phyloP scores from a whole-genome alignment of 2,888 invertebrate genomes.

The Rhyacophila evoluta region DNA sequence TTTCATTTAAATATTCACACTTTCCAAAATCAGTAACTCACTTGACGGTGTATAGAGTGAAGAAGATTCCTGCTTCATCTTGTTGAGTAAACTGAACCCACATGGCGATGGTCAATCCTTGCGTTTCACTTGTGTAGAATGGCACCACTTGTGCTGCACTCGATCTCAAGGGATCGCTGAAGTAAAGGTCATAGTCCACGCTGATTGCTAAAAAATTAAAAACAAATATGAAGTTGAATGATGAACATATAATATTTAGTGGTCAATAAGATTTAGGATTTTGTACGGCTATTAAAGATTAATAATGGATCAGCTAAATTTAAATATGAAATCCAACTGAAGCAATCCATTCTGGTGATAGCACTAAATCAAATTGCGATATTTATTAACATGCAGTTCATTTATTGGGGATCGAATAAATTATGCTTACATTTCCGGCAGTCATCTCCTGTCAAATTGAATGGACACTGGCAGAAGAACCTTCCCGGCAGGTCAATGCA shows the following conservation, averaged over 20 bases:
- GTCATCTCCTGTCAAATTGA: conserved; percentile 95
- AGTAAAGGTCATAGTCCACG: conserved; percentile 97
- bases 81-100: conserved; percentile 96
- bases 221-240: not conserved
- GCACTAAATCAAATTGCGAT: no score
- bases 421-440: conserved; percentile 88
- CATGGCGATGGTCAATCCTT: conserved; percentile 89
- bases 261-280: no score
- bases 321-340: no score
- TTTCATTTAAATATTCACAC: no score
- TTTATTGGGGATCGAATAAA: no score
- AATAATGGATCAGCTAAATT: no score
- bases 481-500: conserved; percentile 92
- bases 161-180: conserved; percentile 90
- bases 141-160: conserved; percentile 95
- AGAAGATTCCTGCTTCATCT: conserved; percentile 94
- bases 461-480: conserved; percentile 97
- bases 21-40: conserved; percentile 65
- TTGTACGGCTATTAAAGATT: no score
- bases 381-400: no score
- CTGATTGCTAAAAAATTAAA: conserved; percentile 82
- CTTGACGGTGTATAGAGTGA: conserved; percentile 92
- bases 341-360: no score
- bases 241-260: no score
- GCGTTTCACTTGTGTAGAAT: conserved; percentile 82